A percentile compares a stretch with the other conserved stretches of the same genome.
phyloP scores from a whole-genome alignment of 2,797 vertebrate species.

The Coranthus polyacanthus region DNA sequence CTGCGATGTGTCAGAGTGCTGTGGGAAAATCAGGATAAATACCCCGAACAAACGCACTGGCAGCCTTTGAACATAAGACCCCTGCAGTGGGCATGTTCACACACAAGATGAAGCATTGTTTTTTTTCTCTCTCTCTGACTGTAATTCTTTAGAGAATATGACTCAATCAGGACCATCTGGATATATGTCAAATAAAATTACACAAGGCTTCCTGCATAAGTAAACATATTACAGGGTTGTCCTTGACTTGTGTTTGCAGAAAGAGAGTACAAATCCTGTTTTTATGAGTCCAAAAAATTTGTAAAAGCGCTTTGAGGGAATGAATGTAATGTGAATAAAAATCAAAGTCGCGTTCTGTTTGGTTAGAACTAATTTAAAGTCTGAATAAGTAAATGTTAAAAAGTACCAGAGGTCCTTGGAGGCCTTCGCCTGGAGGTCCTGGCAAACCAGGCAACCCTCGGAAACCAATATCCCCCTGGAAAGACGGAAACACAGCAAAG shows the following conservation, averaged over 20 bases:
- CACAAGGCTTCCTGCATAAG: slow-evolving; percentile 21
- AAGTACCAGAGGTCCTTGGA: slow-evolving; percentile 89
- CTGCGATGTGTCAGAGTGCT: slow-evolving; percentile 43
- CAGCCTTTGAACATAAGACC: slow-evolving; percentile 28
- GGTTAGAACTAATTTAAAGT: slow-evolving; percentile 3
- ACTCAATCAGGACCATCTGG: slow-evolving; percentile 57
- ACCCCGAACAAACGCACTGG: slow-evolving; percentile 48
- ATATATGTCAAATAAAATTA: slow-evolving; percentile 38
- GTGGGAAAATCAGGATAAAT: slow-evolving; percentile 50
- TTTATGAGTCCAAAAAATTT: not conserved
- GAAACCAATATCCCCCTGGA: slow-evolving; percentile 90
- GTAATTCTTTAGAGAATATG: slow-evolving; percentile 37
- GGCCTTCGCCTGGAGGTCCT: slow-evolving; percentile 90
- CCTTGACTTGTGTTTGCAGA: slow-evolving; percentile 23
- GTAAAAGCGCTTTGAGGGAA: not conserved
- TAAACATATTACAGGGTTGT: slow-evolving; percentile 24
- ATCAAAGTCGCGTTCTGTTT: not conserved
- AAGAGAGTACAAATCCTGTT: not conserved
- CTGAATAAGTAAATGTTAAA: slow-evolving; percentile 8
- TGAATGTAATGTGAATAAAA: slow-evolving; percentile 14
- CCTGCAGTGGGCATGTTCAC: slow-evolving; percentile 38
- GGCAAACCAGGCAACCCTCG: slow-evolving; percentile 86
- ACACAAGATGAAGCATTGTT: slow-evolving; percentile 25
- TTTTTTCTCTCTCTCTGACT: slow-evolving; percentile 17
- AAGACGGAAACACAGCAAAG: slow-evolving; percentile 15